Conservation (phyloP, 1,140 invertebrate genomes). For the Yoshiicerus persimilis region DNA sequence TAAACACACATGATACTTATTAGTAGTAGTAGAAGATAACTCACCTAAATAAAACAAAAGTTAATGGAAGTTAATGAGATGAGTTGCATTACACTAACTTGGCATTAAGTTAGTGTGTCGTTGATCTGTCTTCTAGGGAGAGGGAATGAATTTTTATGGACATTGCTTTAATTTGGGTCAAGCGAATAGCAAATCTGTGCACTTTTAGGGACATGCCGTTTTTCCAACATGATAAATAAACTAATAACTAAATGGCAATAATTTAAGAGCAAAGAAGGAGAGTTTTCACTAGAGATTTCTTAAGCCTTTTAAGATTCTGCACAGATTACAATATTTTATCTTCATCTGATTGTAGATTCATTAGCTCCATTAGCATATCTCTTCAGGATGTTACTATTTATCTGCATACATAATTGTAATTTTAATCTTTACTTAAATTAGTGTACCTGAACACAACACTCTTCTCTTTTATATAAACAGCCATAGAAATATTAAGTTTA, state of each 20-base stretch:
- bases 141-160: slow-evolving; percentile 2
- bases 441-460: not conserved
- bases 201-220: not conserved
- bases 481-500: not conserved
- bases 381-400: not conserved
- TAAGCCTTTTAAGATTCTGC: slow-evolving; percentile 3
- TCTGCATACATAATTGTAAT: not conserved
- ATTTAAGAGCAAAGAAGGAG: slow-evolving; percentile 8
- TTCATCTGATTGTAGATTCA: slow-evolving; percentile 2
- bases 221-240: slow-evolving; percentile 15
- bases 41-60: not conserved
- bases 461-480: not conserved
- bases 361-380: not conserved
- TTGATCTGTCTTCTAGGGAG: not conserved
- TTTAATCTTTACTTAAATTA: not conserved
- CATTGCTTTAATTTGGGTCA: slow-evolving; percentile 11
- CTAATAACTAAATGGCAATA: slow-evolving; percentile 5
- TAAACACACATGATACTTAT: not conserved
- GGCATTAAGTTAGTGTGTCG: not conserved
- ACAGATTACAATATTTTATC: not conserved
- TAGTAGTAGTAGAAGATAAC: not conserved
- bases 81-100: not conserved
- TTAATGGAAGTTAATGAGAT: not conserved
- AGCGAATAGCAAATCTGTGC: not conserved
- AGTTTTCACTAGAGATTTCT: slow-evolving; percentile 12